Conservation (phyloP, 1,140 invertebrate species). For the Paramacrobiotus metropolitanus region DNA sequence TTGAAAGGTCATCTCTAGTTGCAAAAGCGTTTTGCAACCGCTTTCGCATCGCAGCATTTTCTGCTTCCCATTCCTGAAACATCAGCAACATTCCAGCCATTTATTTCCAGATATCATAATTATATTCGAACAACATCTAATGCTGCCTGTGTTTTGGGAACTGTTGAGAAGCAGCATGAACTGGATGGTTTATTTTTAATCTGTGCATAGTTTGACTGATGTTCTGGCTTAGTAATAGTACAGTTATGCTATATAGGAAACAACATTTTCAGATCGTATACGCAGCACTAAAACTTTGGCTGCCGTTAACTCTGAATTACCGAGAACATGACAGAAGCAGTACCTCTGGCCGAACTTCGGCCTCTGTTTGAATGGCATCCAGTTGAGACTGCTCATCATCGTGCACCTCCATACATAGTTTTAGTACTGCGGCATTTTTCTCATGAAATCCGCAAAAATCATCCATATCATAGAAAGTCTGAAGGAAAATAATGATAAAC, state of each 20-base stretch:
- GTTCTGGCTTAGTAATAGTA: too few species aligned
- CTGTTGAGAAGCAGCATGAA: too few species aligned
- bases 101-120: too few species aligned
- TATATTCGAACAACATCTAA: too few species aligned
- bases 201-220: too few species aligned
- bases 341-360: background rate
- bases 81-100: background rate
- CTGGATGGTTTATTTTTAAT: too few species aligned
- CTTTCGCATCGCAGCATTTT: background rate
- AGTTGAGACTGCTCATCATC: background rate
- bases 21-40: background rate
- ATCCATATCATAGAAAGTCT: background rate
- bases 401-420: background rate
- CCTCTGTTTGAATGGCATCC: background rate
- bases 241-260: too few species aligned
- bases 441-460: constrained; percentile 3
- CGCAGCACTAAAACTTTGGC: too few species aligned
- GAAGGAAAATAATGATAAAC: background rate
- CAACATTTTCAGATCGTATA: too few species aligned
- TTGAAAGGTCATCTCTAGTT: background rate
- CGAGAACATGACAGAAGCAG: background rate
- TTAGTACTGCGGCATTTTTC: background rate
- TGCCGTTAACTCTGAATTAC: too few species aligned
- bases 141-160: too few species aligned
- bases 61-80: background rate